phyloP scores from a whole-genome alignment of 1,140 invertebrate genomes.

The Drosophila pseudoobscura region DNA sequence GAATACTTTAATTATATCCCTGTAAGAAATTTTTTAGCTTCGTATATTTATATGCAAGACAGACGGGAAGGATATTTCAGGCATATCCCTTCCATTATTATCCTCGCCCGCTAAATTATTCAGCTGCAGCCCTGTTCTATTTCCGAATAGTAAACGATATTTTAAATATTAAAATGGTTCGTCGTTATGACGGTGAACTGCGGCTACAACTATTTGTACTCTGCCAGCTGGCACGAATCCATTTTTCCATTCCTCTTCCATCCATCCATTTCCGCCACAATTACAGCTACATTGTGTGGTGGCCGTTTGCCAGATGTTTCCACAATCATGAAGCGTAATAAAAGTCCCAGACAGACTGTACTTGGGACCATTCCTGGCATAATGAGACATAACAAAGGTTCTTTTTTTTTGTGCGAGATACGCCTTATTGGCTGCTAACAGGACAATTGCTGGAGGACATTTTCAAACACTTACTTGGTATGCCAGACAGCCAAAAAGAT shows the following conservation, averaged over 20 bases:
- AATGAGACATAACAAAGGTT: constrained; percentile 7
- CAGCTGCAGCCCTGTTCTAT: not conserved
- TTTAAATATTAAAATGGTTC: constrained; percentile 18
- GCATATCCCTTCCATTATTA: too few relatives aligned
- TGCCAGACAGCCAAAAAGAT: constrained; percentile 9
- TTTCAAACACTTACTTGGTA: constrained; percentile 2
- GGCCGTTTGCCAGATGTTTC: constrained; percentile 1
- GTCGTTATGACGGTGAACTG: not conserved
- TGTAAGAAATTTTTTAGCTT: too few relatives aligned
- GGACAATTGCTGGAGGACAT: not conserved
- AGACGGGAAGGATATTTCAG: too few relatives aligned
- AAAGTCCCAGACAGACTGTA: constrained; percentile 10
- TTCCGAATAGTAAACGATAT: not conserved
- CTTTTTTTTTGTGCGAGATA: not conserved
- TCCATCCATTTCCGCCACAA: not conserved
- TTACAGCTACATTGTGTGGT: constrained; percentile 6
- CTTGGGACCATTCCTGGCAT: not conserved
- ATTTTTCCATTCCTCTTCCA: constrained; percentile 4
- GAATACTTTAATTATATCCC: too few relatives aligned
- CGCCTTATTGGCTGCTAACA: constrained; percentile 11
- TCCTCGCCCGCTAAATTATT: not conserved
- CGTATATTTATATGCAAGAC: too few relatives aligned
- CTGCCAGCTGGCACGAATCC: constrained; percentile 15
- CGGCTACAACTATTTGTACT: not conserved
- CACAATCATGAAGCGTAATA: constrained; percentile 11